Conservation (phyloP, 2,797 vertebrate species). For the Lepilemur ruficaudatus region DNA sequence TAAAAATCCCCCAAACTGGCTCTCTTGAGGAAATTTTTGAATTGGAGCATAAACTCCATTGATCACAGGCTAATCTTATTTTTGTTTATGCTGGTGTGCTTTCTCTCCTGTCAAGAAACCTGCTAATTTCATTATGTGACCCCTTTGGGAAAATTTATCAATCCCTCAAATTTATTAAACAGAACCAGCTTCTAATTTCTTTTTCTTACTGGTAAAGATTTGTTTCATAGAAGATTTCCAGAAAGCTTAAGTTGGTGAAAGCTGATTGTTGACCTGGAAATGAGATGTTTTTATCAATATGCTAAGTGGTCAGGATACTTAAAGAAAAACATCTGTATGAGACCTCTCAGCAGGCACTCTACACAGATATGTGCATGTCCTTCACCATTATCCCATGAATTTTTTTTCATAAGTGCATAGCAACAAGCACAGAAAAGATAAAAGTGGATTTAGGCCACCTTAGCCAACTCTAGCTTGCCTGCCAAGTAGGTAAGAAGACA, state of each 20-base stretch:
- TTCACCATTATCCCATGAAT: background rate
- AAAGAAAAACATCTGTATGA: background rate
- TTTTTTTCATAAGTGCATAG: background rate
- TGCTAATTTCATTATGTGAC: background rate
- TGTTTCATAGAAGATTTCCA: background rate
- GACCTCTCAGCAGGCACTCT: background rate
- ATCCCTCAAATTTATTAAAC: background rate
- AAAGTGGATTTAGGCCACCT: background rate
- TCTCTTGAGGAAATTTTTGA: constrained; percentile 6
- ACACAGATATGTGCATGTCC: background rate
- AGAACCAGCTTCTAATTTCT: background rate
- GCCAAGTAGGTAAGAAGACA: background rate
- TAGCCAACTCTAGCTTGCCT: background rate
- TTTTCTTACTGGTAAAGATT: background rate
- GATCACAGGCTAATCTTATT: background rate
- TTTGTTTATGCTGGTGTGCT: background rate
- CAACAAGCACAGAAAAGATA: background rate
- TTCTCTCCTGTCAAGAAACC: background rate
- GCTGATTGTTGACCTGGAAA: background rate
- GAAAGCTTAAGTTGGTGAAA: background rate
- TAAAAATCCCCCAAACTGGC: background rate
- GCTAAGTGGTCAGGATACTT: background rate
- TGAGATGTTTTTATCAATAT: background rate
- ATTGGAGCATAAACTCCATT: background rate
- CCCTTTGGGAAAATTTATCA: background rate